Evolutionary conservation across 2,797 vertebrate species (phyloP).

Genomic region (Cephalopachus bancanus): DNA sequence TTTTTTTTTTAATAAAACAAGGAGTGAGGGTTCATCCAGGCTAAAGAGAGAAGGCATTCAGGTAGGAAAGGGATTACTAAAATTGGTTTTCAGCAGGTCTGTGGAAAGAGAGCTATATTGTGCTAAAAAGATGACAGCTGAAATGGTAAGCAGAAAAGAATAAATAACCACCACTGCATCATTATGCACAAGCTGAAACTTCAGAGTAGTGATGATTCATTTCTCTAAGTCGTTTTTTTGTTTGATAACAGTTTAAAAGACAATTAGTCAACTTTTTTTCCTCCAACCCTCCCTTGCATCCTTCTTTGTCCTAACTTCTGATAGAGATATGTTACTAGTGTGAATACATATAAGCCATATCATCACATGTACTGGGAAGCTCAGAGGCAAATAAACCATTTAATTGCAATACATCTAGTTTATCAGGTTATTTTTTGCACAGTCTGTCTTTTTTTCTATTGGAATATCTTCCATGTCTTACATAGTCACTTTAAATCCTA

Average conservation of each 20-base stretch:
- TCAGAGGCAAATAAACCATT: not conserved
- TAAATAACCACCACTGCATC: not conserved
- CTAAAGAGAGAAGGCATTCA: not conserved
- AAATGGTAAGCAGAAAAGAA: not conserved
- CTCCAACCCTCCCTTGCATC: not conserved
- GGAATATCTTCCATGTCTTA: not conserved
- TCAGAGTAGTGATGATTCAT: not conserved
- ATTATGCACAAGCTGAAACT: not conserved
- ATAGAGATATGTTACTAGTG: not conserved
- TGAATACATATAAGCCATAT: not conserved
- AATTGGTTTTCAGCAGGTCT: slow-evolving; percentile 43
- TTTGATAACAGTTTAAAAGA: slow-evolving; percentile 33
- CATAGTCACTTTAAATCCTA: not conserved
- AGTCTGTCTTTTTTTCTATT: not conserved
- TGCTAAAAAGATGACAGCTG: not conserved
- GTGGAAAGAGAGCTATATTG: not conserved
- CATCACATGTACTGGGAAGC: not conserved
- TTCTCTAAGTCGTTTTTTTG: not conserved
- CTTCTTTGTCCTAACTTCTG: not conserved
- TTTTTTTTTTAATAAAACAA: not conserved
- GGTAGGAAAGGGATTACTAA: slow-evolving; percentile 18
- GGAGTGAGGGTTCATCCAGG: not conserved
- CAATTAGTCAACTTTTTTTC: not conserved
- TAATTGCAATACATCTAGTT: not conserved
- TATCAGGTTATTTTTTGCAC: not conserved